phyloP scores from a whole-genome alignment of 2,113 vertebrate genomes.

The Oriolus oriolus region DNA sequence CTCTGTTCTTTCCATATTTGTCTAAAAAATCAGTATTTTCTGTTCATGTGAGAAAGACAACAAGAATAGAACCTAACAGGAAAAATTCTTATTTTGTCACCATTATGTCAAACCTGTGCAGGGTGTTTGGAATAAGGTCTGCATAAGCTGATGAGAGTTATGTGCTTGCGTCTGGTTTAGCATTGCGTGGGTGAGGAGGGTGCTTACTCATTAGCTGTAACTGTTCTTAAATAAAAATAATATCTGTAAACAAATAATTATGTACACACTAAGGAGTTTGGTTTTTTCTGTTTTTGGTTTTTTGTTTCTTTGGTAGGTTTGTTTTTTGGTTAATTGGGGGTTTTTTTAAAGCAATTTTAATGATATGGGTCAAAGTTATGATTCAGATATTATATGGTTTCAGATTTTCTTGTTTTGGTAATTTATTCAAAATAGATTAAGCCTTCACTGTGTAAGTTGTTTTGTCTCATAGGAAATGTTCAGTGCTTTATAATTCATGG shows the following conservation, averaged over 20 bases:
- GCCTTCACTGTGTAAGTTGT: slow-evolving; percentile 49
- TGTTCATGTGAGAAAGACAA: background rate
- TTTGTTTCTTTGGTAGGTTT: background rate
- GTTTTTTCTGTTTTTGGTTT: background rate
- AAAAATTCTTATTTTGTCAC: background rate
- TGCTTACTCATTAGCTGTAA: background rate
- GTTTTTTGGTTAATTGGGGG: rapidly evolving
- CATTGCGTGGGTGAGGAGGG: background rate
- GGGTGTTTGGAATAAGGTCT: background rate
- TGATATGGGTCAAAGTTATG: background rate
- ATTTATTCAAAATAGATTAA: slow-evolving; percentile 68
- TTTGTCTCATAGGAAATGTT: slow-evolving; percentile 65
- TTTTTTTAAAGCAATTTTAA: background rate
- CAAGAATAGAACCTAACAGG: background rate
- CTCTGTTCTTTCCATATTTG: background rate
- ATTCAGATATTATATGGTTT: background rate
- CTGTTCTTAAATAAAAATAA: background rate
- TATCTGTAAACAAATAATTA: background rate
- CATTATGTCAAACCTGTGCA: background rate
- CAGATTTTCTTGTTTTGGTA: background rate
- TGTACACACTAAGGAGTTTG: rapidly evolving
- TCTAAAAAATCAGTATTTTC: background rate
- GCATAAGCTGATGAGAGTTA: background rate
- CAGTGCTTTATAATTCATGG: slow-evolving; percentile 51
- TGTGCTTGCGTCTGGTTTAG: background rate